Conservation (phyloP, 2,888 invertebrate genomes). For the Mesoligia furuncula region DNA sequence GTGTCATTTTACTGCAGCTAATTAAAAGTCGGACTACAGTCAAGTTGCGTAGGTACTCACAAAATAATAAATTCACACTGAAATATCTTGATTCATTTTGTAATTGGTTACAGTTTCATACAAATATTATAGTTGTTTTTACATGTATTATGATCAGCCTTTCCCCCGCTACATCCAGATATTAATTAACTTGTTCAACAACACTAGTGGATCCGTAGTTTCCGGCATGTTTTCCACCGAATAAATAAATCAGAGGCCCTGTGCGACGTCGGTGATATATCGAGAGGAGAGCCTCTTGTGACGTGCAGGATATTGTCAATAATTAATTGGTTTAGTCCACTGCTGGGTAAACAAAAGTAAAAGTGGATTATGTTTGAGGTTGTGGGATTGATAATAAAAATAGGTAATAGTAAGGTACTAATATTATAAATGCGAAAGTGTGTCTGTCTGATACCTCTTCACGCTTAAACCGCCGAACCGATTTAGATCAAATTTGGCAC, state of each 20-base stretch:
- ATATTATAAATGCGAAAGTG: too few relatives aligned
- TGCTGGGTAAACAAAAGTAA: background rate
- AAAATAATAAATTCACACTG: too few relatives aligned
- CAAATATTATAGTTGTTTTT: background rate
- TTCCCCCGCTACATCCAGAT: constrained; percentile 5
- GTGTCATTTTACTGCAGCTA: too few relatives aligned
- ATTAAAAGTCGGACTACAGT: too few relatives aligned
- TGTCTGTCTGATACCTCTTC: too few relatives aligned
- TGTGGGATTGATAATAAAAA: background rate
- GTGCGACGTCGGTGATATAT: constrained; percentile 35
- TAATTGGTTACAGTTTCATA: background rate
- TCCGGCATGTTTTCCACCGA: constrained; percentile 19
- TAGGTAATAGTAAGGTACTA: too few relatives aligned
- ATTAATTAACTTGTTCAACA: constrained; percentile 31
- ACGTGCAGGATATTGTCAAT: constrained; percentile 38
- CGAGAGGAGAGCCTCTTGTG: constrained; percentile 16
- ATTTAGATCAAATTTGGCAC: too few relatives aligned
- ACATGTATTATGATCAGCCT: background rate
- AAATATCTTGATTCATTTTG: too few relatives aligned
- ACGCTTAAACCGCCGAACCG: too few relatives aligned
- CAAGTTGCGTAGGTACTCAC: too few relatives aligned
- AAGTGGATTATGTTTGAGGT: background rate
- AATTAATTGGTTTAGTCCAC: constrained; percentile 28
- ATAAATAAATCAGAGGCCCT: constrained; percentile 31
- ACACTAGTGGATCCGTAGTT: constrained; percentile 15